These are phyloP conservation scores for Sogatella furcifera DNA, from an alignment of 1,140 invertebrate genomes.

Conservation along the genomic window DNA sequence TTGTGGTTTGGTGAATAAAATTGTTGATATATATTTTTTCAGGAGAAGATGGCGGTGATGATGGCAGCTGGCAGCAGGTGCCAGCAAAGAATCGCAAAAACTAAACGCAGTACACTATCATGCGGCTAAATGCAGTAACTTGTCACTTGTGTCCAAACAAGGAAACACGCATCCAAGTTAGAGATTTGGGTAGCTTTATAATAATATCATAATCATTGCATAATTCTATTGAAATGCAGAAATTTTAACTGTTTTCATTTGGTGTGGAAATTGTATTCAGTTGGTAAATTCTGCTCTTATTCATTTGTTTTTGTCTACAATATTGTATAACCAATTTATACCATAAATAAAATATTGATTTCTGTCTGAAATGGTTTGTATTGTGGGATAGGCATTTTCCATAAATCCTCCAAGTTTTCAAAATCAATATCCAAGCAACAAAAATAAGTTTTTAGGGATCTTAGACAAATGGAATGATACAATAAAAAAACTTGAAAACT, in stretches of 20 bases:
- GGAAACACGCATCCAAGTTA: not conserved
- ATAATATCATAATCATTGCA: not conserved
- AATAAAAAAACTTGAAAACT: too few species aligned
- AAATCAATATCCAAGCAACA: too few species aligned
- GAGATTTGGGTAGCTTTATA: not conserved
- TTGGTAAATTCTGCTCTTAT: too few species aligned
- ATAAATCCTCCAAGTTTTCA: too few species aligned
- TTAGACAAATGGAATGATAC: too few species aligned
- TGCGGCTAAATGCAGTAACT: not conserved
- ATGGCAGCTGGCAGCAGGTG: slow-evolving; percentile 15
- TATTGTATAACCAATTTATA: too few species aligned
- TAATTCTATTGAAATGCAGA: not conserved
- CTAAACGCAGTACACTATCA: not conserved
- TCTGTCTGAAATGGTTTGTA: too few species aligned
- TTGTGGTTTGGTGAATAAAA: not conserved
- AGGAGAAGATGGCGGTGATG: slow-evolving; percentile 14
- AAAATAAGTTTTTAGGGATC: too few species aligned
- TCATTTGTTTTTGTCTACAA: too few species aligned
- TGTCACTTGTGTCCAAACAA: not conserved
- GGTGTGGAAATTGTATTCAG: too few species aligned
- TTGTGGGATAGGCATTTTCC: too few species aligned
- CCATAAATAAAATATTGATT: too few species aligned
- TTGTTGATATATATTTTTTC: slow-evolving; percentile 9
- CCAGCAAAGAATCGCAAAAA: slow-evolving; percentile 5
- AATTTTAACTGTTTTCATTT: not conserved